These are phyloP conservation scores for Podargus strigoides DNA, from an alignment of 2,797 vertebrate genomes.

Conservation along the genomic window DNA sequence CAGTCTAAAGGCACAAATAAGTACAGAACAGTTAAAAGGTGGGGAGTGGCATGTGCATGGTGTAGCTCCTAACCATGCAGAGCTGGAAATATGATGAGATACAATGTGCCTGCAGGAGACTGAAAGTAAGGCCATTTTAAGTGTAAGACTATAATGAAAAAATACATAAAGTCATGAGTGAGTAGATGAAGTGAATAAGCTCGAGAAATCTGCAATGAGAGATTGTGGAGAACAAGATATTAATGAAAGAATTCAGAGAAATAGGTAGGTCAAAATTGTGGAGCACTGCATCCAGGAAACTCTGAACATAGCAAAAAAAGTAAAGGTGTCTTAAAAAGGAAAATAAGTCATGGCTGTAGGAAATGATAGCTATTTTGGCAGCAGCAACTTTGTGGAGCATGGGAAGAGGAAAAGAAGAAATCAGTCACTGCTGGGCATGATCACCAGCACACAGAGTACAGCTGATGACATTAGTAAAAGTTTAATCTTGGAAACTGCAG, in stretches of 20 bases:
- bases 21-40: neutral
- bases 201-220: neutral
- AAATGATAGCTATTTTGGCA: neutral
- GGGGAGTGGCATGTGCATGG: neutral
- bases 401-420: neutral
- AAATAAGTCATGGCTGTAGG: neutral
- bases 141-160: neutral
- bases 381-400: neutral
- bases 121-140: neutral
- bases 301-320: neutral
- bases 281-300: neutral
- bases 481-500: neutral
- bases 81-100: neutral
- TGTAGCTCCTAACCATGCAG: neutral
- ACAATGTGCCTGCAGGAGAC: neutral
- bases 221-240: neutral
- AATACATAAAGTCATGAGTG: neutral
- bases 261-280: neutral
- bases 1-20: constrained; percentile 52
- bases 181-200: neutral
- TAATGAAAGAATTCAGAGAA: neutral
- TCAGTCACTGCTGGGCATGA: neutral
- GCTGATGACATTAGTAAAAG: neutral
- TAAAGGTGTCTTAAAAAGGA: neutral
- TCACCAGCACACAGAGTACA: neutral